Percentiles rank a stretch among this genome's conserved stretches.
phyloP scores from a whole-genome alignment of 1,140 invertebrate genomes.

The Onthophagus taurus region DNA sequence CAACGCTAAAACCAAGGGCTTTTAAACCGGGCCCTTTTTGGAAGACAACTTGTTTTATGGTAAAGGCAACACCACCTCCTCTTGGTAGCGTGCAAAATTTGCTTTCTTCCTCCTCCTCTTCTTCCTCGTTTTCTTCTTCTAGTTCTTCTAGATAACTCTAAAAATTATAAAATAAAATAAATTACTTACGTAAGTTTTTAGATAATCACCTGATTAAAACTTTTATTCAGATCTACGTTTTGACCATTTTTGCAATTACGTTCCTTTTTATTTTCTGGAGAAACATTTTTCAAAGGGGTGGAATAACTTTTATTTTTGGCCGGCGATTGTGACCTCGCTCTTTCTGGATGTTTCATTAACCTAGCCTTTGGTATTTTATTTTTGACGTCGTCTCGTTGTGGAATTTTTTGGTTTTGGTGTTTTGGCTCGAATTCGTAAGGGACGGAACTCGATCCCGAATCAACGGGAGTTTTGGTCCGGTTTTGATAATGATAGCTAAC shows the following conservation, averaged over 20 bases:
- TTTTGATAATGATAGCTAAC: constrained; percentile 10
- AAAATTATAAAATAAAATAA: not conserved
- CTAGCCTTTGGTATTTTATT: constrained; percentile 36
- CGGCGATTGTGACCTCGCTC: constrained; percentile 33
- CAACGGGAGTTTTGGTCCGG: constrained; percentile 10
- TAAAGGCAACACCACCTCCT: constrained; percentile 39
- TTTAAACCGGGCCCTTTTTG: constrained; percentile 78
- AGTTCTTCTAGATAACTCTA: constrained; percentile 33
- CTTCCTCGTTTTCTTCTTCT: constrained; percentile 31
- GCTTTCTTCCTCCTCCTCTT: constrained; percentile 36
- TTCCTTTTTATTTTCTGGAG: constrained; percentile 19
- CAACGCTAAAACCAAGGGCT: constrained; percentile 84
- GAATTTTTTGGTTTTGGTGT: constrained; percentile 7
- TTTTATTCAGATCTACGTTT: constrained; percentile 4
- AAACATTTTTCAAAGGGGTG: constrained; percentile 19
- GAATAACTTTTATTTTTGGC: constrained; percentile 25
- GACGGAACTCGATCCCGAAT: constrained; percentile 16
- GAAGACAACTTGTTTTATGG: constrained; percentile 44
- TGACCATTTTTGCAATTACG: constrained; percentile 13
- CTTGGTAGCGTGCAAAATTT: constrained; percentile 41
- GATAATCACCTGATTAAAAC: not conserved
- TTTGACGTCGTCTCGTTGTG: constrained; percentile 15
- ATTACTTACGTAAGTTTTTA: not conserved
- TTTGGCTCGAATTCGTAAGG: constrained; percentile 9
- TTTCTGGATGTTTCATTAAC: constrained; percentile 25